These are phyloP conservation scores for Euleptes europaea DNA, from an alignment of 2,113 vertebrate genomes.

Conservation along the genomic window DNA sequence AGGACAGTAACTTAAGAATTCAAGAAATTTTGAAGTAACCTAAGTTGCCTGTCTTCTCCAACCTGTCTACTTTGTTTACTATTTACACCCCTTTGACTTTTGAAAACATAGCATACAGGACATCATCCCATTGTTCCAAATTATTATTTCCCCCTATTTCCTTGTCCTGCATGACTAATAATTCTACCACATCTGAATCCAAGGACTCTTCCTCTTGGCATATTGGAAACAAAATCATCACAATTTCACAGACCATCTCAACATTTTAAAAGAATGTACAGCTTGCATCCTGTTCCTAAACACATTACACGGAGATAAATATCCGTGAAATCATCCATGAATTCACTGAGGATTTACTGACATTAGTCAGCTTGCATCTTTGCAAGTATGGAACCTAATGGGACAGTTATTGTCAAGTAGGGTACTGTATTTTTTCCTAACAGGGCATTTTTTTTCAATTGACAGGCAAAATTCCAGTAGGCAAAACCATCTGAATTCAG, in stretches of 20 bases:
- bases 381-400: not conserved
- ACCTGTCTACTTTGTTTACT: not conserved
- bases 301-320: not conserved
- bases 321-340: not conserved
- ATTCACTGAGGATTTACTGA: not conserved
- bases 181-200: not conserved
- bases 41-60: not conserved
- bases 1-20: not conserved
- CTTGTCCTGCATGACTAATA: slow-evolving; percentile 2
- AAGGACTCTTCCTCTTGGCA: not conserved
- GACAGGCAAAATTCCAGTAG: not conserved
- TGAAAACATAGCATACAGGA: not conserved
- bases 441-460: not conserved
- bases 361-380: not conserved
- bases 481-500: not conserved
- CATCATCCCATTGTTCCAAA: not conserved
- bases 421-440: not conserved
- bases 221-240: slow-evolving; percentile 11
- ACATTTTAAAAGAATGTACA: not conserved
- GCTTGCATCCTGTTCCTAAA: not conserved
- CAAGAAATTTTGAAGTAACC: not conserved
- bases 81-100: not conserved
- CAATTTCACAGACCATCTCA: not conserved
- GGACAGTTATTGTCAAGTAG: not conserved
- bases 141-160: fast-evolving